Base-by-base conservation (phyloP, 2,888 invertebrate genomes). In the Neocrepidodera transversa region DNA sequence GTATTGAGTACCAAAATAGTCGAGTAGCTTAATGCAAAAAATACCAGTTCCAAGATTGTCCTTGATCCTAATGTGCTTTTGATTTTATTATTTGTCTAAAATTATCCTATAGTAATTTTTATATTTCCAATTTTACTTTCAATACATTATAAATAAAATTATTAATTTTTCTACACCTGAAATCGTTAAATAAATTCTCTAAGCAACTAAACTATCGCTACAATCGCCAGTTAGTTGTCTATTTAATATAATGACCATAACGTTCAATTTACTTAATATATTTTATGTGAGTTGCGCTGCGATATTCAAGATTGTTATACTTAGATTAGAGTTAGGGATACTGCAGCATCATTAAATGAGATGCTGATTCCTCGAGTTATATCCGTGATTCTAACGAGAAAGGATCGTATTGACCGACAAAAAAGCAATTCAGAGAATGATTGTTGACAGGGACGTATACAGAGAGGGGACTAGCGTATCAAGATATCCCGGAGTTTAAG, bases 291-390 rank as follows among this genome's bases (percentile, higher is more conserved):
- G 38, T 8, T 38, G 14, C 26, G 4, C 36, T 45, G 8, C 16
- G 45, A 45, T 26, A 45, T 45, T 45, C 28, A 28, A 51, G 50
- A 38, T 51, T 51, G 16, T 45, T 45, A 40, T 51, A 40, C 28
- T 17, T 30, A 28, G 51, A 40, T 51, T 40, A 51, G 51, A 50
- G 16, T 38, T 26, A 16, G 50, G 26, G 17, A 51, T 51, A 51
- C 26, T 51, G 51, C 40, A 51, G 17, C 18, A 38, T 51, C 36
- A 51, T 51, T 51, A 51, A 51, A 40, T 51, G 28, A 38, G 38
- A 50, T 23, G 13, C 16, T 38, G 8, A 35, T 23, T 50, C 23
- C 17, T 16, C 35, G 13, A 35, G 16, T 38, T 38, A 8, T 38
- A 38, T 38, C 38, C 38, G 17, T 38, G 17, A 38, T 38, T 10